These are phyloP conservation scores for Cercocebus atys DNA, from an alignment of 2,113 vertebrate genomes.

Conservation along the genomic window DNA sequence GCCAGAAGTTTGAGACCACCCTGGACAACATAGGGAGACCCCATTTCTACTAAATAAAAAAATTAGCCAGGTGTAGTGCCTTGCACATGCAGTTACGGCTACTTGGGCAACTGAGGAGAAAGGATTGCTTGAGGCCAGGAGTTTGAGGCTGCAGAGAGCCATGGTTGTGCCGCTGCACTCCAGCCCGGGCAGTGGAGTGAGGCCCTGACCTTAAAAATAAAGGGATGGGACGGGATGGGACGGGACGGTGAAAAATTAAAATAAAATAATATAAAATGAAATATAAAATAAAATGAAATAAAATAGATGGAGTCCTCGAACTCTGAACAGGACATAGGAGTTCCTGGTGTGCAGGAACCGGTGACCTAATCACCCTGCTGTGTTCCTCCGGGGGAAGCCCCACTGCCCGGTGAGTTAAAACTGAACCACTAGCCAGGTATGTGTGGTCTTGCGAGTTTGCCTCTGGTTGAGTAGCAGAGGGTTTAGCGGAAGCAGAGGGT, in stretches of 20 bases:
- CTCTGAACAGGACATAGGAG: background rate
- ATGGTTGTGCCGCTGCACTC: background rate
- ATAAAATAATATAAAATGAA: too few relatives aligned
- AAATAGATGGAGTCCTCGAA: background rate
- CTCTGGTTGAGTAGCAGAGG: background rate
- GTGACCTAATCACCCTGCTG: background rate
- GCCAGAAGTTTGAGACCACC: background rate
- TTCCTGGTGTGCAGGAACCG: background rate
- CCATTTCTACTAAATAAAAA: background rate
- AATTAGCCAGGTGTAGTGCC: background rate
- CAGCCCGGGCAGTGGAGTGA: background rate
- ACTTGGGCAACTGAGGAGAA: background rate
- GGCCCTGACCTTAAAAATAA: background rate
- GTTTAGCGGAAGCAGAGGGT: background rate
- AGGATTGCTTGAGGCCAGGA: background rate
- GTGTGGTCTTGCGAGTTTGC: background rate
- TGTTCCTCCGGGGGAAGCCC: background rate
- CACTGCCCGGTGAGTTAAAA: background rate
- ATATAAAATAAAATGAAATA: background rate
- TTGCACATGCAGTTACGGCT: background rate
- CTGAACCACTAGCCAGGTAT: background rate
- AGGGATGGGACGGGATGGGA: too few relatives aligned
- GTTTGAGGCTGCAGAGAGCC: background rate
- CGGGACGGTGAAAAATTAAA: too few relatives aligned
- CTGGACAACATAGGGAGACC: background rate